Percentiles rank a stretch among this genome's conserved stretches.
phyloP scores from a whole-genome alignment of 2,888 invertebrate genomes.

The Phengaris alcon region DNA sequence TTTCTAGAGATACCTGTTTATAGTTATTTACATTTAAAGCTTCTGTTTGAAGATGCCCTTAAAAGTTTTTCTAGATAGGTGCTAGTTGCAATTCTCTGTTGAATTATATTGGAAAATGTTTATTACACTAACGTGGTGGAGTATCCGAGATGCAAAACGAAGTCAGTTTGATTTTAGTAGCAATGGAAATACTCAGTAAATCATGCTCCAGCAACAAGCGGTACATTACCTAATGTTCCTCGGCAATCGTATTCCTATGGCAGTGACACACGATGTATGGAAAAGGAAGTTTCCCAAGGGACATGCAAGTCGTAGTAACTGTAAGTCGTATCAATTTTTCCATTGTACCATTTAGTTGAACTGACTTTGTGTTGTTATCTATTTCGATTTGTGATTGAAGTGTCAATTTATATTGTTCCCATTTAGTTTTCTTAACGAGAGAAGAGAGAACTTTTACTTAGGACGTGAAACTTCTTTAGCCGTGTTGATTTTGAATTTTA shows the following conservation, averaged over 20 bases:
- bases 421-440: conserved; percentile 1
- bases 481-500: too few species aligned
- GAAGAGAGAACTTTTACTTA: background rate
- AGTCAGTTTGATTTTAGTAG: background rate
- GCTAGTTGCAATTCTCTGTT: background rate
- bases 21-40: background rate
- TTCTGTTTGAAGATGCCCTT: background rate
- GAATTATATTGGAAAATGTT: conserved; percentile 8
- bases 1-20: background rate
- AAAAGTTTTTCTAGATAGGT: conserved; percentile 7
- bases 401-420: conserved; percentile 19
- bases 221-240: background rate
- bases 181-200: background rate
- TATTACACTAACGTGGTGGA: background rate
- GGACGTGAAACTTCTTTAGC: too few species aligned
- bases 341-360: background rate
- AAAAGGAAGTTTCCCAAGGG: too few species aligned
- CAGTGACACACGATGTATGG: too few species aligned
- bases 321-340: background rate
- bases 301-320: background rate
- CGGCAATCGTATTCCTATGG: too few species aligned
- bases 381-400: conserved; percentile 15
- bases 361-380: background rate
- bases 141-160: background rate
- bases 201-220: background rate